Conservation (phyloP, 2,113 vertebrate genomes). For the Ctenodactylus gundi region DNA sequence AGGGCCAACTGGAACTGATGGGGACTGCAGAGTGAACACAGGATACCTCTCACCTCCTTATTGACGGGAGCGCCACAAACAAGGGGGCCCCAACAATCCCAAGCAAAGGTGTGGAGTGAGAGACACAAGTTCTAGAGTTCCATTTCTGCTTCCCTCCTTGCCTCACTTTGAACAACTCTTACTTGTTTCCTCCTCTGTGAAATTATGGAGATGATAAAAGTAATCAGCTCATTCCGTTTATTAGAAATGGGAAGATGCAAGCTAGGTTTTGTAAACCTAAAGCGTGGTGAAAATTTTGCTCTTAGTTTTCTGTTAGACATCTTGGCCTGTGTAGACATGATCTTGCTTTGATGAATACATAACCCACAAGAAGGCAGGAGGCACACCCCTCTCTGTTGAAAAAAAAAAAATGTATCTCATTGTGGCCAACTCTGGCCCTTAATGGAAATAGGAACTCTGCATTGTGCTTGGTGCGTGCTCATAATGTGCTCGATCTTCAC, state of each 20-base stretch:
- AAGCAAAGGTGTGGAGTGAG: not conserved
- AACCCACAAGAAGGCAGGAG: not conserved
- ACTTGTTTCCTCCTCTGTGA: not conserved
- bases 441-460: constrained; percentile 20
- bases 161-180: not conserved
- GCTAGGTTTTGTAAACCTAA: not conserved
- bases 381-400: not conserved
- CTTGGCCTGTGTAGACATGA: not conserved
- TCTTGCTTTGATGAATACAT: not conserved
- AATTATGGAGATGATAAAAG: not conserved
- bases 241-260: not conserved
- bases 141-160: not conserved
- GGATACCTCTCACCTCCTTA: not conserved
- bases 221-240: not conserved
- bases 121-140: not conserved
- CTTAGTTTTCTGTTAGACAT: not conserved
- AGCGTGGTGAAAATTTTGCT: not conserved
- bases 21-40: not conserved
- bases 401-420: constrained; percentile 5
- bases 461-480: not conserved
- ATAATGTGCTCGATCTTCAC: rapidly evolving
- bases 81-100: rapidly evolving
- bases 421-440: not conserved
- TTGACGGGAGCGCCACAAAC: not conserved
- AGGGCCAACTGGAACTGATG: too few species aligned